Conservation (phyloP, 2,797 vertebrate species). For the Champsocephalus gunnari region DNA sequence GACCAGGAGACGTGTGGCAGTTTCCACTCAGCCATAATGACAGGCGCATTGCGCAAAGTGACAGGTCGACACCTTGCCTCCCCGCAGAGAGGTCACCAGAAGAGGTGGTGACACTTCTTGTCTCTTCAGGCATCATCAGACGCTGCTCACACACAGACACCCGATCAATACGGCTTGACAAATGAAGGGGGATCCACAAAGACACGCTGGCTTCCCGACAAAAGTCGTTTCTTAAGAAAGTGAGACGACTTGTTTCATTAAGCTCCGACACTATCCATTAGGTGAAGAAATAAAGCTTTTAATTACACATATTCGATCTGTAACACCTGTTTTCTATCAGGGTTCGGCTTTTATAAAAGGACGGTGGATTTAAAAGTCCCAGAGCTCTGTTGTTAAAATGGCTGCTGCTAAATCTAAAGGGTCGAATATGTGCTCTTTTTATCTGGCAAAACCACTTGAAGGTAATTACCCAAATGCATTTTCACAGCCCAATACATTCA, state of each 20-base stretch:
- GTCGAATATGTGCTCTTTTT: conserved; percentile 44
- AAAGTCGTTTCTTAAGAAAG: conserved; percentile 22
- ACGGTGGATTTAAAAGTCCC: conserved; percentile 40
- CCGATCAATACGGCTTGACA: conserved; percentile 57
- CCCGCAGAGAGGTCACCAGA: conserved; percentile 51
- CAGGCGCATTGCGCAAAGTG: conserved; percentile 51
- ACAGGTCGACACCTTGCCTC: conserved; percentile 61
- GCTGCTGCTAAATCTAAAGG: conserved; percentile 42
- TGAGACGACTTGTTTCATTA: conserved; percentile 24
- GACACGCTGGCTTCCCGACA: conserved; percentile 17
- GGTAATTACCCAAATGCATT: conserved; percentile 45
- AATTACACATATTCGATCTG: conserved; percentile 45
- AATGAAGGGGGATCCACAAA: conserved; percentile 28
- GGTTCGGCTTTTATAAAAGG: conserved; percentile 36
- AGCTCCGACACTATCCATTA: conserved; percentile 9
- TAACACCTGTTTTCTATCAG: conserved; percentile 29
- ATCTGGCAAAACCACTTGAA: conserved; percentile 54
- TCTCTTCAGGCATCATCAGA: conserved; percentile 43
- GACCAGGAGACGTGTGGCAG: conserved; percentile 45
- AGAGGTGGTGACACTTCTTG: conserved; percentile 45
- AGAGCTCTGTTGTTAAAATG: conserved; percentile 18
- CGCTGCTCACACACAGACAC: conserved; percentile 14
- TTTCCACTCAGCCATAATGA: conserved; percentile 58
- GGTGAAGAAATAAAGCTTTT: conserved; percentile 45
- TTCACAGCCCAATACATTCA: conserved; percentile 17